Evolutionary conservation across 2,113 vertebrate species (phyloP).

Genomic region (Blennius ocellaris): DNA sequence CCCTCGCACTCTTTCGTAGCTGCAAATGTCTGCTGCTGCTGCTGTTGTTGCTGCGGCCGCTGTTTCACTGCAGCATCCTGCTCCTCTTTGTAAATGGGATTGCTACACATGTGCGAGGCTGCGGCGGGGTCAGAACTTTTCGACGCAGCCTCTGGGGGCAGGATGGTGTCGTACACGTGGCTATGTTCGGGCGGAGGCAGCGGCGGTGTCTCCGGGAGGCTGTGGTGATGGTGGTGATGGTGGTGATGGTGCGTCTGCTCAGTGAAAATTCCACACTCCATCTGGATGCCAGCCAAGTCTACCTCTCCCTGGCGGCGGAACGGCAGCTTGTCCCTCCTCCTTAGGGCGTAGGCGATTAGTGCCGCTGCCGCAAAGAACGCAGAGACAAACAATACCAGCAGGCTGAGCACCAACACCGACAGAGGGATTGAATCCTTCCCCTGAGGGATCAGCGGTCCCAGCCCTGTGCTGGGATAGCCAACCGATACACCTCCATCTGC

Average conservation of each 20-base stretch:
- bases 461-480: constrained; percentile 81
- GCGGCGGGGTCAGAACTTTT: constrained; percentile 32
- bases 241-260: constrained; percentile 77
- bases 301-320: constrained; percentile 90
- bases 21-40: constrained; percentile 77
- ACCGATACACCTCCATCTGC: constrained; percentile 76
- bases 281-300: constrained; percentile 90
- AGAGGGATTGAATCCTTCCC: constrained; percentile 90
- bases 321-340: constrained; percentile 90
- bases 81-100: constrained; percentile 90
- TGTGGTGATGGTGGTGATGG: constrained; percentile 75
- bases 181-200: constrained; percentile 71
- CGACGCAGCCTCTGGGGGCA: constrained; percentile 76
- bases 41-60: constrained; percentile 73
- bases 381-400: constrained; percentile 90
- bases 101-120: constrained; percentile 87
- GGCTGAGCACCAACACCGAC: constrained; percentile 92
- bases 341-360: constrained; percentile 90
- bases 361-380: constrained; percentile 92
- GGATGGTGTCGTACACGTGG: constrained; percentile 93
- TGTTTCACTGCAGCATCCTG: constrained; percentile 79
- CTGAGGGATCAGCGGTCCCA: constrained; percentile 71
- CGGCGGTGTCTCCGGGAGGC: constrained; percentile 87
- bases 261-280: constrained; percentile 92
- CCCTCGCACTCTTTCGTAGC: constrained; percentile 81